Evolutionary conservation across 2,797 vertebrate species (phyloP), one percentile per base, ranked within the genome.

Genomic region (Hydrocynus forskahlii): DNA sequence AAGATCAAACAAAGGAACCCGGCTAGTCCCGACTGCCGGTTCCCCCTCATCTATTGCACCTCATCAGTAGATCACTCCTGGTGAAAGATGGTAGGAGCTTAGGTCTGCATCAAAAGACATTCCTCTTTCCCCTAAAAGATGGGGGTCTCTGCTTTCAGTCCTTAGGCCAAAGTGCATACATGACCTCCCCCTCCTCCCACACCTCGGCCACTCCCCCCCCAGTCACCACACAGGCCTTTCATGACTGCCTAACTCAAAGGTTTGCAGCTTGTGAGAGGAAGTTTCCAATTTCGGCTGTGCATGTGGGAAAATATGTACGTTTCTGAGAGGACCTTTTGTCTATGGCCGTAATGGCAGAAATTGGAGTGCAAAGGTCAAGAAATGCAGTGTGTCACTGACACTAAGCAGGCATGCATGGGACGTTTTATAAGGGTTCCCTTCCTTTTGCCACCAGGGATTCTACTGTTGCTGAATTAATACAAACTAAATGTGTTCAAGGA

Each of bases 301-400:
- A 88, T 89, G 91, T 92, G 94, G 91, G 92, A 92, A 93, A 93
- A 92, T 86, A 90, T 88, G 89, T 92, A 90, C 85, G 88, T 88
- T 88, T 89, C 91, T 89, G 88, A 93, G 94, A 94, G 89, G 88
- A 92, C 90, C 91, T 93, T 94, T 92, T 92, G 92, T 95, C 89
- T 90, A 81, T 78, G 40, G 81, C 89, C 87, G 86, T 81, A 91
- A 92, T 92, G 88, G 88, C 90, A 89, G 83, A 83, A 83, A 87
- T 90, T 88, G 91, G 88, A 92, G 86, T 85, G 91, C 88, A 92
- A 89, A 92, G 84, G 87, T 91, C 92, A 88, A 85, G 90, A 92
- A 88, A 82, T 87, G 87, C 80, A 83, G 88, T 88, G 88, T 90
- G 88, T 85, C 76, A 88, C 88, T 88, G 89, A 91, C 91, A 92